These are phyloP conservation scores for Alligator sinensis DNA, from an alignment of 2,113 vertebrate species.

Conservation along the genomic window DNA sequence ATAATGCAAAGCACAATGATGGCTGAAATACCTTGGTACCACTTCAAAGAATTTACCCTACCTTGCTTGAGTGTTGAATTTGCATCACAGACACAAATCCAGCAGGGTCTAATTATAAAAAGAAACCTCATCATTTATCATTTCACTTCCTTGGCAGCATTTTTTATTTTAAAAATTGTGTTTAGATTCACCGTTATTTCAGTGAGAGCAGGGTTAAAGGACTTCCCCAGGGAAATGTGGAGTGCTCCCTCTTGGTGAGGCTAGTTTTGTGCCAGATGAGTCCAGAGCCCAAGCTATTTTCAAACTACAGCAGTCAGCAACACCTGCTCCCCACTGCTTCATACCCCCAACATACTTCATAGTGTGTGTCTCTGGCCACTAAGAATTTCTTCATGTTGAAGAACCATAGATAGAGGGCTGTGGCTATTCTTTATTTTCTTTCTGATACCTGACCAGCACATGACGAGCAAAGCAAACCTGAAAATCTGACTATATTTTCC, in stretches of 20 bases:
- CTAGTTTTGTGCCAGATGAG: neutral
- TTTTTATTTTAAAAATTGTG: neutral
- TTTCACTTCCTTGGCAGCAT: neutral
- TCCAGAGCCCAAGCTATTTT: neutral
- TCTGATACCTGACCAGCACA: neutral
- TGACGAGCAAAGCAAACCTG: neutral
- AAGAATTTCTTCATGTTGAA: neutral
- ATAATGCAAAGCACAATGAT: accelerated
- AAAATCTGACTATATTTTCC: neutral
- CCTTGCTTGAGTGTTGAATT: no score
- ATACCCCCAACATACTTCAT: neutral
- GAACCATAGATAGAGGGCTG: neutral
- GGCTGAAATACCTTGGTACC: neutral
- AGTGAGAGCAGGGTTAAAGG: neutral
- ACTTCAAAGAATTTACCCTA: neutral
- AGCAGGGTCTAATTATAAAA: neutral
- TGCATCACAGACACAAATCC: neutral
- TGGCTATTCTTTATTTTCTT: neutral
- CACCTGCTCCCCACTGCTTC: neutral
- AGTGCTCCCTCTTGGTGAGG: neutral
- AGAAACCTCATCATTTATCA: neutral
- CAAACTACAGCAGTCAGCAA: neutral
- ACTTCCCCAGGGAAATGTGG: neutral
- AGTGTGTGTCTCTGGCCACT: neutral
- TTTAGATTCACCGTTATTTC: neutral